Evolutionary conservation across 2,797 vertebrate genomes (phyloP), one percentile per base, ranked within the genome.

Genomic region (Falco biarmicus): DNA sequence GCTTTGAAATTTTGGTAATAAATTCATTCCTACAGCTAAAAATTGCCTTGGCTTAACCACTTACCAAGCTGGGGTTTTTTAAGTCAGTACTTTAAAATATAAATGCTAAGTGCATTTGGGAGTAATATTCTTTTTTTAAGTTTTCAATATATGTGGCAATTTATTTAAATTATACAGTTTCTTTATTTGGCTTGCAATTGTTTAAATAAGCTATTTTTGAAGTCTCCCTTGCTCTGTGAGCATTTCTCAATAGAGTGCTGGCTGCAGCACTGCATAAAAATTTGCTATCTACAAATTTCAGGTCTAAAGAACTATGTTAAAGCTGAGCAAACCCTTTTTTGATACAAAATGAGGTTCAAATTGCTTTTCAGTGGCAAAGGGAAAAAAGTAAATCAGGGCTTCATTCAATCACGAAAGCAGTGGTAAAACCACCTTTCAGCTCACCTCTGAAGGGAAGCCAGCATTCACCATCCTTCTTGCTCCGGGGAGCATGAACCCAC

Each of bases 141-240:
- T 59, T 93, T 84, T 89, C 37, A 56, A 10, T 69, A 34, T 34
- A 41, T 45, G 16, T 73, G 21, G 34, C 37, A 71, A 68, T 61
- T 59, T 86, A 70, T 66, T 84, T 68, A 77, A 93, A 80, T 89
- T 53, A n/a, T 19, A 66, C 4, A 9, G 2, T 57, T 93, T 68
- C n/a, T 70, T 77, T 88, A 48, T 70, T 84, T 93, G 51, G n/a
- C 25, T 56, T 70, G 4, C 65, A 91, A 37, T 64, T 80, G 19
- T 86, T 84, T 90, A 78, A 64, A 68, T 59, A 88, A 69, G 13
- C 14, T 78, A 17, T 37, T 84, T 82, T 83, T 80, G 45, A 82
- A 70, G 13, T 50, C 11, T 90, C 7, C 2, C 0, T 81, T 84
- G n/a, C 56, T 39, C 56, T 74, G 28, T 10, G 6, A 84, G 53